phyloP scores from a whole-genome alignment of 2,113 vertebrate genomes.

The Sakesphorus luctuosus region DNA sequence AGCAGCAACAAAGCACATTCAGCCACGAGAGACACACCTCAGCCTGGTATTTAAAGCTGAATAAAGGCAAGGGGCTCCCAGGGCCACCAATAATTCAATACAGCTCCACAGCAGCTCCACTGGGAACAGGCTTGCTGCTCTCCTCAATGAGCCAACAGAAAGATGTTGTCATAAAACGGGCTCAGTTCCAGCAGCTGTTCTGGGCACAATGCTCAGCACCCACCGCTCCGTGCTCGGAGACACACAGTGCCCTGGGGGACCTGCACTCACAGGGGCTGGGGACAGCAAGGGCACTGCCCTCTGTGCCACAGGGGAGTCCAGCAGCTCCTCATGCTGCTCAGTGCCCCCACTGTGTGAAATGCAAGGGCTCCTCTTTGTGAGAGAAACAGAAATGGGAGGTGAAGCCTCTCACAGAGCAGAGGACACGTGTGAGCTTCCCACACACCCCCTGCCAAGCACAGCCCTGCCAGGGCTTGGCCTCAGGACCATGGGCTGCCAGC shows the following conservation, averaged over 20 bases:
- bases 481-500: background rate
- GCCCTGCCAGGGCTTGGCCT: background rate
- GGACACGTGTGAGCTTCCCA: background rate
- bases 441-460: background rate
- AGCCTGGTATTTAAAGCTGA: background rate
- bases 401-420: background rate
- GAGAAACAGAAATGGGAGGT: background rate
- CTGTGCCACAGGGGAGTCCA: background rate
- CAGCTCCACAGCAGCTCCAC: background rate
- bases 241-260: background rate
- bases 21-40: background rate
- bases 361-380: background rate
- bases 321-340: background rate
- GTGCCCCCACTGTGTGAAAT: background rate
- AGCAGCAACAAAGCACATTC: background rate
- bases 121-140: background rate
- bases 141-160: slow-evolving; percentile 24
- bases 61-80: background rate
- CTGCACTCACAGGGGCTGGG: background rate
- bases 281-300: background rate
- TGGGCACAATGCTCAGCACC: background rate
- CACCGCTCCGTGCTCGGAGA: background rate
- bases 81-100: background rate
- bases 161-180: background rate
- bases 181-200: slow-evolving; percentile 18